phyloP scores from a whole-genome alignment of 2,113 vertebrate genomes.

The Thunnus thynnus region DNA sequence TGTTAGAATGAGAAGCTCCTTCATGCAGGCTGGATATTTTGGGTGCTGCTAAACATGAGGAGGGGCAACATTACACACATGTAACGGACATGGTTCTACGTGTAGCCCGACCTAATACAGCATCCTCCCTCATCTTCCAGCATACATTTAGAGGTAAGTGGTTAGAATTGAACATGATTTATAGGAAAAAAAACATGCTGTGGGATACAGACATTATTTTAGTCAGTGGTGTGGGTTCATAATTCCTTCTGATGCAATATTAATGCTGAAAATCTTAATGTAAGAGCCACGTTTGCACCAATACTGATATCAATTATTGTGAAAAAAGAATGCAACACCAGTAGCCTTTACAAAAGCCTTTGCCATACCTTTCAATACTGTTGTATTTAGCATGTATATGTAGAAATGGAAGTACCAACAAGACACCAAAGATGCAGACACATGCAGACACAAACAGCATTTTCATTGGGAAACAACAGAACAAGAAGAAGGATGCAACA shows the following conservation, averaged over 20 bases:
- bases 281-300: background rate
- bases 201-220: background rate
- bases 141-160: background rate
- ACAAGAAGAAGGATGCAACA: conserved; percentile 44
- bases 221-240: background rate
- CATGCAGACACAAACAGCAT: conserved; percentile 72
- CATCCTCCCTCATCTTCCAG: conserved; percentile 7
- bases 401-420: conserved; percentile 18
- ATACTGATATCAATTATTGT: background rate
- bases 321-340: background rate
- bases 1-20: conserved; percentile 55
- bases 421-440: conserved; percentile 54
- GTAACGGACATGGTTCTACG: conserved; percentile 18
- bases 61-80: conserved; percentile 3
- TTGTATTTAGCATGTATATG: background rate
- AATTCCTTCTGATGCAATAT: background rate
- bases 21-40: conserved; percentile 43
- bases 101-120: background rate
- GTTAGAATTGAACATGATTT: conserved; percentile 1
- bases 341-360: too few relatives aligned
- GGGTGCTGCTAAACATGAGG: background rate
- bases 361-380: background rate
- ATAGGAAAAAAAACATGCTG: conserved; percentile 20
- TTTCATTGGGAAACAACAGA: conserved; percentile 41
- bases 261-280: background rate